Evolutionary conservation across 2,113 vertebrate species (phyloP), one percentile per base, ranked within the genome.

Genomic region (Xenopus borealis): DNA sequence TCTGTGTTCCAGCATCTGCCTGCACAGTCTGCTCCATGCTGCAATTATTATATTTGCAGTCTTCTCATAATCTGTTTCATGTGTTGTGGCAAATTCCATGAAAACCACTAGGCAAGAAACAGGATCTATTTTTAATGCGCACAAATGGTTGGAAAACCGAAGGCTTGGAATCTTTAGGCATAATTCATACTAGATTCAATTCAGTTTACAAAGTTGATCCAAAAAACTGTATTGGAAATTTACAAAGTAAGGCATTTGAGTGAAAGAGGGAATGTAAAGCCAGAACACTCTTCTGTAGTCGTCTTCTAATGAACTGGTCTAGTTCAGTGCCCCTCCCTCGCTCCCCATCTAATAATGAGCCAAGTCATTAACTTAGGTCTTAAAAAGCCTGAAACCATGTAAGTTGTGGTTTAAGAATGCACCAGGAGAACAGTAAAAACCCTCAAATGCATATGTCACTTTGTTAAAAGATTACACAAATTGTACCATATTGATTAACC

Each of bases 21-120:
- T 85, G 83, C 55, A 57, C 30, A 72, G 81, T 68, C 86, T 86
- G 81, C n/a, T 78, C 83, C 85, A 89, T 82, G 82, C 72, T 86
- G 83, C 82, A 89, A 87, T 86, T 90, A 88, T 85, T 89, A 86
- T 79, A 86, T 84, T 84, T 84, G 82, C 80, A 80, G 71, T 83
- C 83, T 83, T 84, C 81, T 78, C 81, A 79, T 87, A 90, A 92
- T 89, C 79, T 83, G n/a, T 84, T 87, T 79, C 89, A 91, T 86
- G 79, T 91, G 90, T 86, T 88, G 82, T 4, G 52, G 84, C 78
- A 87, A 87, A 81, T 82, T 71, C 70, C 53, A 80, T 81, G 81
- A 82, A 88, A 85, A 85, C 30, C 77, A 85, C 0, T 69, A 71
- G 86, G 86, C 62, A 69, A 33, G 17, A 78, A 80, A 9, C 66